Evolutionary conservation across 1,140 invertebrate genomes (phyloP), one percentile per base, ranked within the genome.

Genomic region (Trichoplusia ni): DNA sequence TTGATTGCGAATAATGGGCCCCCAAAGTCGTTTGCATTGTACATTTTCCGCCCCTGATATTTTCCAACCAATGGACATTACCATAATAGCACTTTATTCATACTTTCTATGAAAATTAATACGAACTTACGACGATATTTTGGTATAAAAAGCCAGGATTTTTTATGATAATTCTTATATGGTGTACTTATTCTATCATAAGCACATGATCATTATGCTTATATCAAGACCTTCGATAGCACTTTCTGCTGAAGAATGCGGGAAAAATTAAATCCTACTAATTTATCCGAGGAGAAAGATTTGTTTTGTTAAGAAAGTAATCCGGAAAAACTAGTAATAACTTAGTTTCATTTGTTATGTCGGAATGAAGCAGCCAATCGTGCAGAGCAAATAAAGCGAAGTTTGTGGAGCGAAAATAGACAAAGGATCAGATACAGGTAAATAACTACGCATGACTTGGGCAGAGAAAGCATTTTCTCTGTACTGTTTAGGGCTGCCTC

Each of bases 361-460:
- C 67, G 77, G 78, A 86, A 76, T 82, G 77, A 88, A 80, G 40
- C 56, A 60, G 31, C 82, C 82, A 82, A 88, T 87, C 79, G 75
- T 63, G 70, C 72, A 74, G 73, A 83, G 73, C 73, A 87, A 87
- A 90, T 86, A 86, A 84, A 86, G 62, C 76, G 69, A 60, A 79
- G 78, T 81, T 84, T 76, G 75, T 83, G 75, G 65, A 83, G 81
- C 84, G 81, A 84, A 78, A 89, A 87, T 86, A 87, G 79, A 88
- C 84, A 88, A 88, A 86, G 81, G 86, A 82, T 83, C 80, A 74
- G 76, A 86, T 85, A 84, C 82, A 86, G 79, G 83, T 85, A 87
- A 85, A 86, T 83, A 89, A 84, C 79, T 72, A 75, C 75, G 81
- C 77, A 80, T 79, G 79, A 81, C 73, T 81, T 76, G 68, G 73